Evolutionary conservation across 2,797 vertebrate genomes (phyloP), one percentile per base, ranked within the genome.

Genomic region (Falco biarmicus): DNA sequence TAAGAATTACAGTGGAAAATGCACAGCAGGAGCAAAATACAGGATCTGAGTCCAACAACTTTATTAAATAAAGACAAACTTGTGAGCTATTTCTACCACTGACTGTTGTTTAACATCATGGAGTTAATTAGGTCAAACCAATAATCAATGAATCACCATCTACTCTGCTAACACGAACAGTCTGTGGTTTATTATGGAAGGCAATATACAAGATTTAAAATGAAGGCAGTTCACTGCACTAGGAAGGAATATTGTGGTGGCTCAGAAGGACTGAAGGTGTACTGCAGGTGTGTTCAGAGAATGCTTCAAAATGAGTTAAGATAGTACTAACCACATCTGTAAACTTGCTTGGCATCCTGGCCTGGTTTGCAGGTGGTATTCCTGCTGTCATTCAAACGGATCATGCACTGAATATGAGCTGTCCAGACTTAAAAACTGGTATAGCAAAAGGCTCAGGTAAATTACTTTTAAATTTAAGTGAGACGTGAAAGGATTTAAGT

Each of bases 121-220:
- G 37, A 88, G 73, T 92, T 94, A 96, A 97, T 96, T 91, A 96
- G 93, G 90, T 60, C 87, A 94, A 95, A 84, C 54, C 87, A 95
- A 96, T 93, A 94, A 94, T 94, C 94, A 86, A 91, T 95, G 22
- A 24, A 65, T 59, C 65, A 65, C 32, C 22, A 86, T 73, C 56
- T 22, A 87, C 54, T 50, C 39, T 29, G 22, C 59, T 93, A 92
- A 88, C 64, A 93, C 32, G 63, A 84, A 28, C 6, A 21, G 37
- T 31, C 61, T 78, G 71, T 43, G 86, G 82, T 84, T 93, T 89
- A 57, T 60, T 65, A 25, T 29, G n/a, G 32, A 87, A 89, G 2
- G 28, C 68, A 90, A 91, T 18, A 59, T 0, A 73, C 3, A 17
- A 32, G 16, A 79, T 34, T 63, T 63, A 50, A 95, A 90, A 54